Evolutionary conservation across 2,888 invertebrate species (phyloP).

Genomic region (Cerastis rubricosa): DNA sequence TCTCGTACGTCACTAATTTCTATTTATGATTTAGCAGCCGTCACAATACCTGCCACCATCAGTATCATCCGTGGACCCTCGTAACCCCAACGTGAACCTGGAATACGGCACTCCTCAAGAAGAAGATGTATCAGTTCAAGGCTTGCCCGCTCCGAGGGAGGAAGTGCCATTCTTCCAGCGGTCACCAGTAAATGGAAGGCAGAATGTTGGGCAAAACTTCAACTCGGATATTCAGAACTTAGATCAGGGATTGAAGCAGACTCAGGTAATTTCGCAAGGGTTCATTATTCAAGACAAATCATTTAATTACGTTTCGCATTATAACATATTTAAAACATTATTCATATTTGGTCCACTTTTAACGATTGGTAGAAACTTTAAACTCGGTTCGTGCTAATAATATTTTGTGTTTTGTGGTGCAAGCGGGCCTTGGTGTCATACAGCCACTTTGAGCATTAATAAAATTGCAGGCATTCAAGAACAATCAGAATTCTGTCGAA

Average conservation of each 20-base stretch:
- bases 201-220: conserved; percentile 81
- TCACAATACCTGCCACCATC: conserved; percentile 82
- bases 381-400: too few relatives aligned
- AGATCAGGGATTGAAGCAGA: conserved; percentile 78
- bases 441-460: too few relatives aligned
- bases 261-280: conserved; percentile 73
- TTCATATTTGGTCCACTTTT: too few relatives aligned
- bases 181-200: conserved; percentile 85
- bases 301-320: too few relatives aligned
- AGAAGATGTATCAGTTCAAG: conserved; percentile 85
- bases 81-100: conserved; percentile 70
- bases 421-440: too few relatives aligned
- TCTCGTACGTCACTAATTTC: not conserved
- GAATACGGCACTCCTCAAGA: conserved; percentile 75
- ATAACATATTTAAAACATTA: too few relatives aligned
- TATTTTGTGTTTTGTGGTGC: too few relatives aligned
- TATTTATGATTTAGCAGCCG: conserved; percentile 51
- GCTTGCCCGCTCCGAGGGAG: conserved; percentile 80
- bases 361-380: too few relatives aligned
- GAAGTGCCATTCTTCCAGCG: conserved; percentile 83
- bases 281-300: not conserved
- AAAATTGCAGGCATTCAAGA: not conserved
- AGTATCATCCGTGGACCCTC: conserved; percentile 74
- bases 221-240: conserved; percentile 80
- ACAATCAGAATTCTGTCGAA: not conserved